Evolutionary conservation across 2,113 vertebrate species (phyloP), one percentile per base, ranked within the genome.

Genomic region (Reinhardtius hippoglossoides): DNA sequence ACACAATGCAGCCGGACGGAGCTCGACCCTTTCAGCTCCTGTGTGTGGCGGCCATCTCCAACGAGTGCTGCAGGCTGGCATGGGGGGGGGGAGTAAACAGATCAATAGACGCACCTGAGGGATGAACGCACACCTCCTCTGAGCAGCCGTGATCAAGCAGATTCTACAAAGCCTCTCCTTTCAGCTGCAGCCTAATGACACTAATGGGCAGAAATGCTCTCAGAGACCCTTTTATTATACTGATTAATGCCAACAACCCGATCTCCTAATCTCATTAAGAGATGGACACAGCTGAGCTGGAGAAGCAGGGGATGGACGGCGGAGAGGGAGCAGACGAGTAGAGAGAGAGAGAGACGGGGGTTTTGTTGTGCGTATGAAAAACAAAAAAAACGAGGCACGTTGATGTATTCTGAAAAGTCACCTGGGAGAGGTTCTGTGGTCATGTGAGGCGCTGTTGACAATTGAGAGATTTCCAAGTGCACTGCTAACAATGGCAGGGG

Each of bases 251-350:
- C 81, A 85, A 84, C 84, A 83, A 85, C 74, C 82, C 90, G 71
- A 89, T 88, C 81, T 88, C 82, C 75, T 91, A 80, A 92, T 91
- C 92, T 88, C 86, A 92, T 93, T 90, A 92, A 52, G 77, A 82
- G 84, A 82, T 73, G 79, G 84, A 85, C 83, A 76, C 81, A 82
- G 76, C 86, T 74, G 80, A 78, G 76, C 68, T 21, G 56, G 23
- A 67, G 48, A 71, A 71, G 78, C 67, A 67, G 66, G 67, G 67
- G 74, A 61, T 14, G 35, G 59, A 78, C 55, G n/a, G 37, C 2
- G 27, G 27, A 57, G 37, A 72, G 58, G 77, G 57, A 60, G 35
- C 58, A 24, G 58, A 20, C 56, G 68, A 71, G 80, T 60, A 26
- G 20, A 80, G 59, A n/a, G n/a, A n/a, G n/a, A n/a, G n/a, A 37